Base-by-base conservation (phyloP, 1,140 invertebrate genomes). In the Lepidurus apus region DNA sequence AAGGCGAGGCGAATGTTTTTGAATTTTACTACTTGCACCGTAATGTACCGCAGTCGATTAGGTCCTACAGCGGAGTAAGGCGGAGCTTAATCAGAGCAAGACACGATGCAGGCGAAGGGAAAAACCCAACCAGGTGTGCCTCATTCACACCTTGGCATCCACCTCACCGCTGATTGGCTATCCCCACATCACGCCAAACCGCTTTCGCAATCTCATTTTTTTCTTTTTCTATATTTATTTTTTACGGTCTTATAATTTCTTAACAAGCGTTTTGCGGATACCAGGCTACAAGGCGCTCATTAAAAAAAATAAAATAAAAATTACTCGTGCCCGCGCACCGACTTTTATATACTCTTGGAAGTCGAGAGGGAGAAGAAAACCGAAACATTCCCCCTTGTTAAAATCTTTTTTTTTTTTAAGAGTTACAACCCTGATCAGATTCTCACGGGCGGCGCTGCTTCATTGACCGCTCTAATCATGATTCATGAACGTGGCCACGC, bases 81-180 rank as follows among this genome's bases (percentile, higher is more conserved):
- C 53, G 53, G 53, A 65, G 53, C 53, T 65, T 65, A 21, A 65
- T 65, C 17, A 65, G 53, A 21, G n/a, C n/a, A n/a, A n/a, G n/a
- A n/a, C n/a, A n/a, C 53, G 0, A n/a, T n/a, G 53, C 17, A 65
- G 53, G 53, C 1, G 53, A 65, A 65, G n/a, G 53, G 53, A 65
- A 65, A 65, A 65, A 65, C 53, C 53, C 53, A 65, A 65, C 53
- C 53, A 65, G 53, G 53, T 65, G 53, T 65, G 53, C 53, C 53
- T 65, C 53, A 65, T 65, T 65, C 53, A 65, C 53, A 65, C 53
- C 53, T 65, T 65, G 4, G 34, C 53, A n/a, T 65, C 53, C 13
- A 21, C n/a, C 53, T 65, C 53, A 65, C 0, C 53, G 53, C 53
- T 65, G 53, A 65, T 65, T 65, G 53, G 53, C 21, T 65, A 65